Conservation (phyloP, 2,797 vertebrate species). For the Sebastes ruberrimus region DNA sequence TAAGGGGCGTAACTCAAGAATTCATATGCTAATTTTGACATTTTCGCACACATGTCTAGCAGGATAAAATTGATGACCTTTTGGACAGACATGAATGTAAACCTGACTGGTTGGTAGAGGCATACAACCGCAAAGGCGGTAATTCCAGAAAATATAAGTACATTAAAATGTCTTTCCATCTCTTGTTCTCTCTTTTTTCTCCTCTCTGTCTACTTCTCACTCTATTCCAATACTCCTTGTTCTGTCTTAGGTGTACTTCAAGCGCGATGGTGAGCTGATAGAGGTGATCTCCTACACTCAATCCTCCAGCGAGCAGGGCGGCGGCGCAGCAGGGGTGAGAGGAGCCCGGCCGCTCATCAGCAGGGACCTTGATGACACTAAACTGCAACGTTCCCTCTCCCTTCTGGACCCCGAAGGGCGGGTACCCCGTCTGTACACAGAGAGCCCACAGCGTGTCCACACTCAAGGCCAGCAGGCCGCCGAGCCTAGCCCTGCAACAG, state of each 20-base stretch:
- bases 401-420: constrained; percentile 85
- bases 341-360: constrained; percentile 87
- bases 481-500: constrained; percentile 85
- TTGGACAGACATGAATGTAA: not conserved
- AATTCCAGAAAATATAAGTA: not conserved
- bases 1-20: not conserved
- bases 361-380: constrained; percentile 94
- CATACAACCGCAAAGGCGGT: not conserved
- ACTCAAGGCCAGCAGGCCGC: constrained; percentile 79
- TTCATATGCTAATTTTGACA: not conserved
- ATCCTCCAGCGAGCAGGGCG: constrained; percentile 75
- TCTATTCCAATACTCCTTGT: not conserved
- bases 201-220: not conserved
- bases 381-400: constrained; percentile 91
- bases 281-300: constrained; percentile 90
- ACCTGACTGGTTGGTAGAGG: not conserved
- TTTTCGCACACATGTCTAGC: not conserved
- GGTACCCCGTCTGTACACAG: constrained; percentile 79
- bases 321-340: constrained; percentile 81
- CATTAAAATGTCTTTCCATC: not conserved
- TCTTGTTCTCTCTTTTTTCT: not conserved
- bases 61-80: not conserved
- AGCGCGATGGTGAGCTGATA: constrained; percentile 92
- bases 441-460: constrained; percentile 75
- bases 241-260: constrained; percentile 91